Percentiles rank a stretch among this genome's conserved stretches.
phyloP scores from a whole-genome alignment of 2,113 vertebrate genomes.

The Echinops telfairi region DNA sequence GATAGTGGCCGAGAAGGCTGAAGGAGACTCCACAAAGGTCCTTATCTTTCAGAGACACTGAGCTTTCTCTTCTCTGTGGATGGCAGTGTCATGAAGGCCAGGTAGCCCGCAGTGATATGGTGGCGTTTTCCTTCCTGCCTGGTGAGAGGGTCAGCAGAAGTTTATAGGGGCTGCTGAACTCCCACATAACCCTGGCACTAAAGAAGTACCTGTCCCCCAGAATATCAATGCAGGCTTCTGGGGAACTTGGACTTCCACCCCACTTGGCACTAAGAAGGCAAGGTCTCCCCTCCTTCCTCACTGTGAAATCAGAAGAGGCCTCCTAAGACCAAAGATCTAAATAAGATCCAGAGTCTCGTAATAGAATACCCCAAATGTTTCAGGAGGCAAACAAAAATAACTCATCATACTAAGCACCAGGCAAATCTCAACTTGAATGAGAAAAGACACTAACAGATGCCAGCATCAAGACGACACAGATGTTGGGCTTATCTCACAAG shows the following conservation, averaged over 20 bases:
- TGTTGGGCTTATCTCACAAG: constrained; percentile 47
- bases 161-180: not conserved
- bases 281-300: not conserved
- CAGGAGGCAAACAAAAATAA: constrained; percentile 55
- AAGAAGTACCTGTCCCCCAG: not conserved
- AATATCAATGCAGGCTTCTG: not conserved
- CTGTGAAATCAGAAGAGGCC: not conserved
- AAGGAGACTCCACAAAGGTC: not conserved
- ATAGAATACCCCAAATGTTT: constrained; percentile 31
- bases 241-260: not conserved
- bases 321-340: constrained; percentile 47
- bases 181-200: not conserved
- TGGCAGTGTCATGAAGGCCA: not conserved
- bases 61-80: not conserved
- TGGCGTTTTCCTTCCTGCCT: not conserved
- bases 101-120: not conserved
- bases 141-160: not conserved
- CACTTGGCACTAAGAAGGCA: not conserved
- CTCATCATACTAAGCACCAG: constrained; percentile 51
- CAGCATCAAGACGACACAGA: constrained; percentile 41
- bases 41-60: not conserved
- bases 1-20: not conserved
- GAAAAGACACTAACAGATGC: constrained; percentile 55
- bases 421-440: constrained; percentile 63
- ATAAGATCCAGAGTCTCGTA: constrained; percentile 42